Evolutionary conservation across 2,888 invertebrate genomes (phyloP).

Genomic region (Drosophila rellima): DNA sequence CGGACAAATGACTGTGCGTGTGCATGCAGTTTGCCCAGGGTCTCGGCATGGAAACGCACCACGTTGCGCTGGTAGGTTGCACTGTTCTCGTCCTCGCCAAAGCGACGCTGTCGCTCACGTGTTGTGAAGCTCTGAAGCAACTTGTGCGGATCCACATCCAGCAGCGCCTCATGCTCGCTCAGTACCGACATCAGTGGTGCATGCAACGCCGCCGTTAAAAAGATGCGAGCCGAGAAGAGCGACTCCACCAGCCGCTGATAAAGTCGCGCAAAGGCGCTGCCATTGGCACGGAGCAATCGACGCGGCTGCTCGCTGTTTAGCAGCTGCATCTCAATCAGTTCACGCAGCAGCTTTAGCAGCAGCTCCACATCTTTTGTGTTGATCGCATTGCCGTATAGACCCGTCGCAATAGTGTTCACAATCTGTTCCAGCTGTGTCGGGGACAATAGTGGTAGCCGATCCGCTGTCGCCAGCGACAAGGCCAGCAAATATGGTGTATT

Average conservation of each 20-base stretch:
- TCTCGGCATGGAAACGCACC: conserved; percentile 92
- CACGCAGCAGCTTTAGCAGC: conserved; percentile 88
- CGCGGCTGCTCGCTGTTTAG: conserved; percentile 90
- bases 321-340: conserved; percentile 91
- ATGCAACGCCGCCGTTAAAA: conserved; percentile 96
- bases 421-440: conserved; percentile 83
- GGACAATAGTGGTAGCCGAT: conserved; percentile 86
- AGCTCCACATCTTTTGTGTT: conserved; percentile 91
- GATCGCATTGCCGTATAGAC: conserved; percentile 91
- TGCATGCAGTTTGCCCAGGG: conserved; percentile 91
- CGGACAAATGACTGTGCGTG: conserved; percentile 93
- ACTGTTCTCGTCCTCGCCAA: conserved; percentile 91
- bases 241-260: conserved; percentile 96
- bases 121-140: conserved; percentile 86
- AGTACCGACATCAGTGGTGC: conserved; percentile 96
- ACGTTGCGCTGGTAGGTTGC: conserved; percentile 91
- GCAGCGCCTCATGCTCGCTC: conserved; percentile 95
- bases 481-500: conserved; percentile 90
- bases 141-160: conserved; percentile 96
- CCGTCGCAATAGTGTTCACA: conserved; percentile 86
- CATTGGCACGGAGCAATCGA: conserved; percentile 92
- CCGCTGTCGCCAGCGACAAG: conserved; percentile 89
- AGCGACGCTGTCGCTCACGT: conserved; percentile 86
- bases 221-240: conserved; percentile 95
- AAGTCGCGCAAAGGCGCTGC: conserved; percentile 94